These are phyloP conservation scores for Cygnus olor DNA, from an alignment of 2,797 vertebrate genomes.

Conservation along the genomic window DNA sequence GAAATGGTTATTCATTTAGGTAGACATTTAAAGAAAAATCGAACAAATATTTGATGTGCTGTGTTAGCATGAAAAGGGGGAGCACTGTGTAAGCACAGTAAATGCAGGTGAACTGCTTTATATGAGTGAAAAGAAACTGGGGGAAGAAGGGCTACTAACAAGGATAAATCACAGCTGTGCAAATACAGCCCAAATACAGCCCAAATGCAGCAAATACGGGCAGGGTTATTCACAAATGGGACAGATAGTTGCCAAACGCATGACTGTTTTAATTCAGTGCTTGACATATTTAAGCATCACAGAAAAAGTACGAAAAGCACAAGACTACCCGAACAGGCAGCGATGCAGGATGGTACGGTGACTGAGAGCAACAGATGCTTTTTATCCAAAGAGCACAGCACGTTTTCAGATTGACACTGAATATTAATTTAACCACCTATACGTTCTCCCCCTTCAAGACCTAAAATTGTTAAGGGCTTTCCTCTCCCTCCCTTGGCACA, in stretches of 20 bases:
- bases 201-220: no score
- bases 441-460: neutral
- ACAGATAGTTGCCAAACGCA: slow-evolving; percentile 2
- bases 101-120: neutral
- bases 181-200: neutral
- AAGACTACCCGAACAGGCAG: neutral
- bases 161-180: neutral
- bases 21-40: neutral
- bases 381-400: neutral
- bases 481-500: neutral
- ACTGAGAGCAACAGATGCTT: neutral
- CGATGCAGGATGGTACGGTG: neutral
- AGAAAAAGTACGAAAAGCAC: neutral
- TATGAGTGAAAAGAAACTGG: neutral
- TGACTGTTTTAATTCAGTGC: neutral
- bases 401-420: neutral
- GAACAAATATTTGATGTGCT: neutral
- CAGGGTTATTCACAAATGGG: neutral
- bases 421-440: neutral
- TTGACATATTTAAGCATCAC: neutral
- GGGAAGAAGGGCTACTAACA: neutral
- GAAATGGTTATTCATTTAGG: neutral
- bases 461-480: neutral
- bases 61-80: neutral
- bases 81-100: neutral